A percentile compares a stretch with the other conserved stretches of the same genome.
Conservation (phyloP, 2,888 invertebrate species). For the Yponomeuta plumbellus region DNA sequence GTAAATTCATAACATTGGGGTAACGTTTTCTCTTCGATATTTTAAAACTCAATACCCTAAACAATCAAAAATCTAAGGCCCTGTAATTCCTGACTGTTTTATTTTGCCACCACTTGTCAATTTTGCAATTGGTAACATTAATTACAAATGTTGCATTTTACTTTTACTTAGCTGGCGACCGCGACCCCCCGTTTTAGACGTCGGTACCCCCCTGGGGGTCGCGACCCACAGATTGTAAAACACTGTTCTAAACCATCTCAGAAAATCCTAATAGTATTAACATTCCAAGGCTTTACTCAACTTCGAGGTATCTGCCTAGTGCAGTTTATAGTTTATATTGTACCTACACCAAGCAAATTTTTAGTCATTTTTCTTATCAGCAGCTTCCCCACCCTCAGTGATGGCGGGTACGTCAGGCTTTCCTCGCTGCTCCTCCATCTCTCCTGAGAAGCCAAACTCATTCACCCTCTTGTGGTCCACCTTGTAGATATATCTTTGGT, state of each 20-base stretch:
- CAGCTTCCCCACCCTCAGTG: slow-evolving; percentile 42
- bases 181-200: too few species aligned
- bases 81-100: too few species aligned
- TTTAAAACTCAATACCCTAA: too few species aligned
- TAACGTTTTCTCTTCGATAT: too few species aligned
- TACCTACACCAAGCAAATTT: neutral
- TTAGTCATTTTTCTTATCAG: slow-evolving; percentile 70
- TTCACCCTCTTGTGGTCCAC: slow-evolving; percentile 96
- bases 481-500: slow-evolving; percentile 99
- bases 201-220: too few species aligned
- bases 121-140: too few species aligned
- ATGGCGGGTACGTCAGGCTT: slow-evolving; percentile 54
- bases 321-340: neutral
- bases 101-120: too few species aligned
- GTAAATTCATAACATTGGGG: too few species aligned
- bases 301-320: neutral
- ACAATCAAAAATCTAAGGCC: too few species aligned
- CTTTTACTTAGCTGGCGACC: too few species aligned
- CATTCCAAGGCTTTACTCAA: neutral
- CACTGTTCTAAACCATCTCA: neutral
- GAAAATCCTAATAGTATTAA: neutral
- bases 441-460: slow-evolving; percentile 98
- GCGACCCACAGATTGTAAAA: too few species aligned
- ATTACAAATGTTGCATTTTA: too few species aligned
- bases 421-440: slow-evolving; percentile 82